Base-by-base conservation (phyloP, 2,113 vertebrate species). In the Cyanoliseus patagonus region DNA sequence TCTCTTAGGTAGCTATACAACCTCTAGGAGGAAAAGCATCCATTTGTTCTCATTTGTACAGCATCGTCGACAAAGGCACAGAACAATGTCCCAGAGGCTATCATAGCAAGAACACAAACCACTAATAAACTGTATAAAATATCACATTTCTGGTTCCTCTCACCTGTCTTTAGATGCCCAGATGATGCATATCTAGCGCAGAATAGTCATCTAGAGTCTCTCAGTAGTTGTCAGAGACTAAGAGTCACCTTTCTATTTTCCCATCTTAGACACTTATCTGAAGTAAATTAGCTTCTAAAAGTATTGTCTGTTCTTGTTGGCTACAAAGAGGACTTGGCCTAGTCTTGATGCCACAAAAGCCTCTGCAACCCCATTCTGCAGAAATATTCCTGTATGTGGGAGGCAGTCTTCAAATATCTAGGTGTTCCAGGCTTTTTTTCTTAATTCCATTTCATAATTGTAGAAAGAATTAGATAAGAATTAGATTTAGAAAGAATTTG, bases 381-480 rank as follows among this genome's bases (percentile, higher is more conserved):
- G 7, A 63, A 23, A 44, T 44, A 64, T 37, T 86, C 47, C 27
- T 75, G 2, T 42, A 18, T 10, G 12, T 72, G 24, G 9, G 17
- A 59, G 3, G 5, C 16, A 70, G 13, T 63, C 11, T 64, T 5
- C 27, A 76, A 41, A 37, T 61, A 30, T 11, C 9, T 37, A 14
- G 15, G 46, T 47, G 13, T 13, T 89, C 30, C 17, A 61, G 5
- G 5, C 10, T 62, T 64, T 83, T 27, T 68, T 53, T 5, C 35
- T 53, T 61, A 79, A 27, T 68, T 53, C 5, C 39, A 59, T 3
- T 73, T 68, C 0, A 0, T 66, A 35, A 10, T 2, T 77, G 25
- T 28, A 63, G 28, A 49, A 35, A 70, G 15, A 82, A 35, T 37
- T 46, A 52, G 30, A 12, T 30, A 11, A 78, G 7, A 66, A 75